Base-by-base conservation (phyloP, 2,113 vertebrate species). In the Aspiorhynchus laticeps region DNA sequence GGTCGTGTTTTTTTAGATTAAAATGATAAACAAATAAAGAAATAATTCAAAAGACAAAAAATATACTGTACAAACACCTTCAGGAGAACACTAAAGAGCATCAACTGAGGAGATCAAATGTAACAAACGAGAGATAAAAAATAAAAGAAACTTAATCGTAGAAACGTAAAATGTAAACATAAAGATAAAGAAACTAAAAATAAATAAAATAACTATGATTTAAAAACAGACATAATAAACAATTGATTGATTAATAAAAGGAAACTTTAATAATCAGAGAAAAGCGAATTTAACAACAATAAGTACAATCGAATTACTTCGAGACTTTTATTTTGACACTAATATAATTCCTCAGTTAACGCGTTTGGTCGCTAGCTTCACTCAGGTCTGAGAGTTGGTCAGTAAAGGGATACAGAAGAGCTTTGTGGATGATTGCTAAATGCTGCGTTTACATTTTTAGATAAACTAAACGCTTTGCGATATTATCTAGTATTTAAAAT, bases 281-380 rank as follows among this genome's bases (percentile, higher is more conserved):
- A 56, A 59, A 59, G 56, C 7, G 56, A 59, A 24, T 59, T 59
- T 9, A 21, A 21, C 53, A 56, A 28, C 61, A 10, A 10, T 59
- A 59, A 59, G 51, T 24, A 21, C 1, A 15, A 46, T 33, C 7
- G 24, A 9, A 1, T 41, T 38, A 12, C 2, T 24, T 8, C 17
- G 53, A 10, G 83, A 28, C 69, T 59, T 74, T 84, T 84, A 84
- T 74, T 84, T 84, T 84, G 83, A 51, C 14, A 31, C 5, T 3
- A 21, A 12, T 15, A 8, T 5, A 12, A 12, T 51, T 48, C 63
- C 2, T 21, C 0, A 3, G 36, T 46, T 61, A 6, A 36, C 28
- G 7, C 1, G 1, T 21, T 26, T 38, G 21, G 21, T 75, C 8
- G 31, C 14, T 10, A 59, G 21, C 33, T 74, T 84, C 83, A 41